A percentile compares a stretch with the other conserved stretches of the same genome.
These are phyloP conservation scores for Psittacara wagleri DNA, from an alignment of 2,113 vertebrate genomes.

Conservation along the genomic window DNA sequence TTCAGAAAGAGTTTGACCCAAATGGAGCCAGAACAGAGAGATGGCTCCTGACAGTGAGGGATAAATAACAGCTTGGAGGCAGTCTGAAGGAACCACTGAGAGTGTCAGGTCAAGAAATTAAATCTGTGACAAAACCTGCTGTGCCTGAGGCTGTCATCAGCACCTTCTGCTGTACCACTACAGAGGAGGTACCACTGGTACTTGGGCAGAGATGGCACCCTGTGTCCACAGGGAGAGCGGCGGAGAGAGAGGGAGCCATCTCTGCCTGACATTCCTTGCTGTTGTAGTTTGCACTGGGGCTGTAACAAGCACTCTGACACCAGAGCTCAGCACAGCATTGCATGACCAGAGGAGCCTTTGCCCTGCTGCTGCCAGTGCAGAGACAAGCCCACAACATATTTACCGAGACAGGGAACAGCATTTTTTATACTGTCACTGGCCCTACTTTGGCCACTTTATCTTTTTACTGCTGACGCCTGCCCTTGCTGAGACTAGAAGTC, in stretches of 20 bases:
- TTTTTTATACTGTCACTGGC: not conserved
- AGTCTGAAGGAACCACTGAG: not conserved
- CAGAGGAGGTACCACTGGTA: rapidly evolving
- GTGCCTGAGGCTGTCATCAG: not conserved
- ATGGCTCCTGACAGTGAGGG: not conserved
- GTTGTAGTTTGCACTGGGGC: rapidly evolving
- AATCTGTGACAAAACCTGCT: not conserved
- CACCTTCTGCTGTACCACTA: not conserved
- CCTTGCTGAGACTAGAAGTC: not conserved
- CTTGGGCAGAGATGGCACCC: rapidly evolving
- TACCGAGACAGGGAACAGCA: not conserved
- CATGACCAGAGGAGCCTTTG: not conserved
- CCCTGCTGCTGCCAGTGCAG: not conserved
- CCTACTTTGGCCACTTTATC: not conserved
- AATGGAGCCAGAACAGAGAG: not conserved
- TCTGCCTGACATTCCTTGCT: not conserved
- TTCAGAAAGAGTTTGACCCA: not conserved
- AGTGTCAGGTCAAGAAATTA: not conserved
- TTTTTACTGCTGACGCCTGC: not conserved
- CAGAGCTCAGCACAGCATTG: not conserved
- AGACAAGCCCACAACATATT: rapidly evolving
- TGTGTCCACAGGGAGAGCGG: rapidly evolving
- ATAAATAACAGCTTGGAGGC: not conserved
- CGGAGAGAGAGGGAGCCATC: not conserved
- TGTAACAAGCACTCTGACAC: not conserved